phyloP scores from a whole-genome alignment of 2,888 invertebrate species.

The Sericinus montela region DNA sequence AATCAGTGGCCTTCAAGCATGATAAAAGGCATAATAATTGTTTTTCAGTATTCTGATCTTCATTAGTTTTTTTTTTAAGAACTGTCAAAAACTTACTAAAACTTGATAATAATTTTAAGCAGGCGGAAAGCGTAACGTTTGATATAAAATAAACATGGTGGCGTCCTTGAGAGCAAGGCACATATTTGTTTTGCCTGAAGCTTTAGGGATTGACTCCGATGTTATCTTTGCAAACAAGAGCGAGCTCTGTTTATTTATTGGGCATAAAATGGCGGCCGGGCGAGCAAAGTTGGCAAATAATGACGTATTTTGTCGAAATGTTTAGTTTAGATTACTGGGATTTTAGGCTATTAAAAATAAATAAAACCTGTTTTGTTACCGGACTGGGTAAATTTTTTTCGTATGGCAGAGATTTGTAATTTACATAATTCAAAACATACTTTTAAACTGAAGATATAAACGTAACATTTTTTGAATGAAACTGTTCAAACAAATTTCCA shows the following conservation, averaged over 20 bases:
- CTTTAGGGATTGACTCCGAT: constrained; percentile 52
- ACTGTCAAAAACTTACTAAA: no score
- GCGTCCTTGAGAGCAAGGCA: constrained; percentile 56
- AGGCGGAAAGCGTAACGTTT: constrained; percentile 4
- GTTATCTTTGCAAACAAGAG: constrained; percentile 69
- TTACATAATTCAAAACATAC: not conserved
- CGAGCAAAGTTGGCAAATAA: constrained; percentile 23
- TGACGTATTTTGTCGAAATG: constrained; percentile 24
- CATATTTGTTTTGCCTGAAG: constrained; percentile 66
- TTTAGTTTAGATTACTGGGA: constrained; percentile 34
- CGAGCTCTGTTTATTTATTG: constrained; percentile 42
- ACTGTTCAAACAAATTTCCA: not conserved
- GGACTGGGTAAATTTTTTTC: not conserved
- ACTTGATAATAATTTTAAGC: not conserved
- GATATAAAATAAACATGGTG: constrained; percentile 29
- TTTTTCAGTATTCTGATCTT: no score
- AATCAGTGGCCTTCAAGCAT: no score
- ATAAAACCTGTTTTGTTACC: constrained; percentile 23
- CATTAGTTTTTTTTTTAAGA: no score
- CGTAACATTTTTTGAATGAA: no score
- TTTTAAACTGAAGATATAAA: no score
- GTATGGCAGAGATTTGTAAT: not conserved
- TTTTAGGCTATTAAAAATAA: constrained; percentile 30
- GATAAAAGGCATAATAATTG: no score
- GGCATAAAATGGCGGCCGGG: constrained; percentile 34